Base-by-base conservation (phyloP, 2,888 invertebrate genomes). In the Mesorhabditis belari region DNA sequence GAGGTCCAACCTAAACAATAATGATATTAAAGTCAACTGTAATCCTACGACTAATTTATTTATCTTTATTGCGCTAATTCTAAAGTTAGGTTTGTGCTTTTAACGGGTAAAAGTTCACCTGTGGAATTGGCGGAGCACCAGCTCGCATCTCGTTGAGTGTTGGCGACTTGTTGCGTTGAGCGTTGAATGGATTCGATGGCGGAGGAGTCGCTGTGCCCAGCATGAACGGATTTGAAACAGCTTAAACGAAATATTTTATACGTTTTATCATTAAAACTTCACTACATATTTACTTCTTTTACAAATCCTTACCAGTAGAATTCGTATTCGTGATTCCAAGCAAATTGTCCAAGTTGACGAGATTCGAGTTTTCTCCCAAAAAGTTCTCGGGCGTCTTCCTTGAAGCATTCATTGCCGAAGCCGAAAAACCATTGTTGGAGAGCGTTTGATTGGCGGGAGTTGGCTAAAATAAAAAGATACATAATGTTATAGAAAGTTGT, bases 321-420 rank as follows among this genome's bases (percentile, higher is more conserved):
- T 73, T 70, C 51, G 79, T 74, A 55, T 84, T 82, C 29, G 85
- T 82, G 59, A 85, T 88, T 17, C 81, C 79, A 76, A 98, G 90
- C 81, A 98, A 87, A 82, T 95, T 92, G 85, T 98, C 96, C 83
- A 98, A 87, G 86, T 98, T 96, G 68, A 98, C 96, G 76, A 98
- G 87, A 75, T 89, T 87, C 12, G 92, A 92, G 85, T 98, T 95
- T 84, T 93, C 93, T 52, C 96, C 96, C 58, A 98, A 87, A n/a
- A 98, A 98, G 78, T 90, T 88, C 75, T 92, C 91, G 3, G 95
- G 94, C 57, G 92, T 93, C 84, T 93, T 94, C 9, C 70, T n/a
- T 51, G n/a, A 49, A 17, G 52, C 55, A 27, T 5, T 27, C 29
- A 49, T 12, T 49, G 49, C 29, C 55, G 44, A 27, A n/a, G n/a